Evolutionary conservation across 2,797 vertebrate species (phyloP).

Genomic region (Hypotaenidia philippensis): DNA sequence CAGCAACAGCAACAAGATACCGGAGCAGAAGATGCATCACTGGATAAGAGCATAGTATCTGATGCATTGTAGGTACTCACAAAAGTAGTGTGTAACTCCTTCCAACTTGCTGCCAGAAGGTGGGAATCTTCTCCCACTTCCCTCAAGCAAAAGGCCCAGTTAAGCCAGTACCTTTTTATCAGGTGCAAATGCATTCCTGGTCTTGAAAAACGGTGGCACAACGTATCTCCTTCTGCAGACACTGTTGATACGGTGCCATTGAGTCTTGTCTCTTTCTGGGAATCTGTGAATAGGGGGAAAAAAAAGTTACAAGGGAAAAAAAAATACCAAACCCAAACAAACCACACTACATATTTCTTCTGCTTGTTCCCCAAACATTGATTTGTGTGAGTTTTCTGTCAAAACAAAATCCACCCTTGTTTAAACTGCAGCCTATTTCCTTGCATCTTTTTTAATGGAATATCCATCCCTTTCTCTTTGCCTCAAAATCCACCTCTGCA

Average conservation of each 20-base stretch:
- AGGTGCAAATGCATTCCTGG: neutral
- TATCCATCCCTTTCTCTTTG: neutral
- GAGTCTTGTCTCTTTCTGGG: neutral
- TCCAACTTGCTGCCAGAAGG: neutral
- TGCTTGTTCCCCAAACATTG: neutral
- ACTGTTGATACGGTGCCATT: neutral
- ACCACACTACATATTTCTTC: neutral
- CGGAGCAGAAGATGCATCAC: neutral
- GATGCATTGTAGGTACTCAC: neutral
- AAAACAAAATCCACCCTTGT: neutral
- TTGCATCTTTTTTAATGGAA: neutral
- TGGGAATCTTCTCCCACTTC: neutral
- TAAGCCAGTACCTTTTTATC: neutral
- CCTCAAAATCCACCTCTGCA: neutral
- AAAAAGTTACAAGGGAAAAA: too few relatives aligned
- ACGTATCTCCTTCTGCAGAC: neutral
- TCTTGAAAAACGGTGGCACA: neutral
- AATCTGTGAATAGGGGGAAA: too few relatives aligned
- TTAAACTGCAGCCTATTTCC: neutral
- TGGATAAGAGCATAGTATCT: neutral
- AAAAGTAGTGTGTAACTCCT: neutral
- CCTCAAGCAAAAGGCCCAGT: neutral
- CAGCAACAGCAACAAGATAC: neutral
- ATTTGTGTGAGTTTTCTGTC: neutral
- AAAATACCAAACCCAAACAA: too few relatives aligned